Conservation (phyloP, 2,113 vertebrate genomes). For the Orcinus orca region DNA sequence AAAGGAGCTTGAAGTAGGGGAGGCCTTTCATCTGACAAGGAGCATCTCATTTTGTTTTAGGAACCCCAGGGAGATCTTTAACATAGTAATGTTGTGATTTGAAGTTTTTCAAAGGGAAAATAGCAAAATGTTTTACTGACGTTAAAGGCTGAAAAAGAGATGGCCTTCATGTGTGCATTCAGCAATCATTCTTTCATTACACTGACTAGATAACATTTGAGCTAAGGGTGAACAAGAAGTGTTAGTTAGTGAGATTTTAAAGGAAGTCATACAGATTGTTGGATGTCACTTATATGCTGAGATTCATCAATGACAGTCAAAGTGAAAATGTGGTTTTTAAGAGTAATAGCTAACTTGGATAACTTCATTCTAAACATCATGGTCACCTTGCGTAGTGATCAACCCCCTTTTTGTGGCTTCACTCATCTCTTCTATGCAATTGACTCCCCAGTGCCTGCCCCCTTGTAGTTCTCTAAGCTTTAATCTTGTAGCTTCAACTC, state of each 20-base stretch:
- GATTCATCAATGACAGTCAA: neutral
- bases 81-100: neutral
- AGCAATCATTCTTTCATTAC: neutral
- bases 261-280: constrained; percentile 25
- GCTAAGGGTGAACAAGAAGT: neutral
- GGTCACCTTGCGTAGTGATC: neutral
- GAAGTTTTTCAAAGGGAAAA: constrained; percentile 41
- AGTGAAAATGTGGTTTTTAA: constrained; percentile 31
- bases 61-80: neutral
- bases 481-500: neutral
- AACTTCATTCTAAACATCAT: neutral
- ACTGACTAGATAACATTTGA: neutral
- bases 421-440: neutral
- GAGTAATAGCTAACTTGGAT: neutral
- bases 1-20: neutral
- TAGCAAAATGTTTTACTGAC: neutral
- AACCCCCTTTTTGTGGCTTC: neutral
- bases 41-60: neutral
- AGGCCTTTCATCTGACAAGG: constrained; percentile 20
- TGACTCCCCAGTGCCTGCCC: neutral
- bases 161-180: neutral
- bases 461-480: neutral
- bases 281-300: neutral
- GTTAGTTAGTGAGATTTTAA: constrained; percentile 33
- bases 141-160: constrained; percentile 16